Base-by-base conservation (phyloP, 2,113 vertebrate species). In the Jaculus jaculus region DNA sequence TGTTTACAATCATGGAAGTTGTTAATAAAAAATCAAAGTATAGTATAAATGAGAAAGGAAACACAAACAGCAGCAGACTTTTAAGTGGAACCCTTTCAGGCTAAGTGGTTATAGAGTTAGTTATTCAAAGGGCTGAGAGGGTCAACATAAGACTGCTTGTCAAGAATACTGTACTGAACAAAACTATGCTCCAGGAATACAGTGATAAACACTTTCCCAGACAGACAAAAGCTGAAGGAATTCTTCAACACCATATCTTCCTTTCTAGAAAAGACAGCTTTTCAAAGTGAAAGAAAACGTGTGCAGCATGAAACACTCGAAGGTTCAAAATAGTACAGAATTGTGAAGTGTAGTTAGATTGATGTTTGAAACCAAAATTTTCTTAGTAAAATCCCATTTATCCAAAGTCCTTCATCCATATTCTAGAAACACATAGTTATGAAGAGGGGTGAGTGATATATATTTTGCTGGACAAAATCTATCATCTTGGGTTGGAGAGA, bases 361-460 rank as follows among this genome's bases (percentile, higher is more conserved):
- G 68, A 72, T 20, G n/a, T 87, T 21, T 54, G 30, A 82, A 90
- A 18, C 4, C 16, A 94, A 34, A 90, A 75, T 3, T 26, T 89
- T 95, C 75, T 81, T n/a, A 80, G 66, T n/a, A 34, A 63, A 75
- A 37, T 82, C 5, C 18, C 10, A 26, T 60, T 13, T 68, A 87
- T 84, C 17, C 39, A 58, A 58, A 73, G 68, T 79, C 39, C 12
- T 78, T 95, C 84, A 75, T 78, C 2, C 11, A 84, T 9, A 81
- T 84, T 92, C 21, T 89, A 61, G 28, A 94, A 89, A 73, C 8
- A 89, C 7, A 84, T 24, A 89, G 26, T 37, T 93, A 77, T 71
- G 20, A 54, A 3, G 26, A 42, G 60, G 5, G 15, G 26, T 84
- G n/a, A 61, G 8, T 80, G 58, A 84, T 83, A 83, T 34, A 82